Conservation (phyloP, 1,140 invertebrate genomes). For the Orussus abietinus region DNA sequence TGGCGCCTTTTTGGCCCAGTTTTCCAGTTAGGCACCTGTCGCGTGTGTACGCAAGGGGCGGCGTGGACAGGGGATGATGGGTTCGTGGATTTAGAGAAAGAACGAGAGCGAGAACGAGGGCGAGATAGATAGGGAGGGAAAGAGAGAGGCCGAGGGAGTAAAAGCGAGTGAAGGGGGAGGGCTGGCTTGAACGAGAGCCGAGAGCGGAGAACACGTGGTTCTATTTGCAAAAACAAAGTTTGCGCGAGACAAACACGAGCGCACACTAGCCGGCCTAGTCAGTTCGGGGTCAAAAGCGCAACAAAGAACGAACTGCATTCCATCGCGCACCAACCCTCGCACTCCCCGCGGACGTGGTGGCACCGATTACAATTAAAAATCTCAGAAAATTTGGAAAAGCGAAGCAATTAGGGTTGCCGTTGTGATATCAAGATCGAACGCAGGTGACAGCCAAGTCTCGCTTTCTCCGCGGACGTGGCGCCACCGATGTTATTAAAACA, state of each 20-base stretch:
- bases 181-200: not conserved
- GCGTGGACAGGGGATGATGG: constrained; percentile 6
- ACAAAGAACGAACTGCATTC: constrained; percentile 39
- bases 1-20: not conserved
- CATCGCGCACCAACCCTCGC: constrained; percentile 18
- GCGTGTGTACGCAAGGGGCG: constrained; percentile 33
- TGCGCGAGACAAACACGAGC: constrained; percentile 45
- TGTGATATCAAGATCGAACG: no score
- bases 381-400: no score
- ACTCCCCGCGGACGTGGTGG: no score
- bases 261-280: constrained; percentile 34
- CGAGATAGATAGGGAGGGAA: constrained; percentile 10
- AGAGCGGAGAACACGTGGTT: constrained; percentile 38
- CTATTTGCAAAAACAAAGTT: constrained; percentile 50
- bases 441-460: no score
- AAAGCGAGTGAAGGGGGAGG: constrained; percentile 16
- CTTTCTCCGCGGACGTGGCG: no score
- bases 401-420: no score
- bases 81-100: constrained; percentile 8
- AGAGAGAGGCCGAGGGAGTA: constrained; percentile 18
- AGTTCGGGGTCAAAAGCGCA: constrained; percentile 42
- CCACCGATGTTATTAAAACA: no score
- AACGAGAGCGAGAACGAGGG: constrained; percentile 8
- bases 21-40: constrained; percentile 31
- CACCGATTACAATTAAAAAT: no score